A percentile compares a stretch with the other conserved stretches of the same genome.
Evolutionary conservation across 2,888 invertebrate species (phyloP).

Genomic region (Callyntrura guangdongensis): DNA sequence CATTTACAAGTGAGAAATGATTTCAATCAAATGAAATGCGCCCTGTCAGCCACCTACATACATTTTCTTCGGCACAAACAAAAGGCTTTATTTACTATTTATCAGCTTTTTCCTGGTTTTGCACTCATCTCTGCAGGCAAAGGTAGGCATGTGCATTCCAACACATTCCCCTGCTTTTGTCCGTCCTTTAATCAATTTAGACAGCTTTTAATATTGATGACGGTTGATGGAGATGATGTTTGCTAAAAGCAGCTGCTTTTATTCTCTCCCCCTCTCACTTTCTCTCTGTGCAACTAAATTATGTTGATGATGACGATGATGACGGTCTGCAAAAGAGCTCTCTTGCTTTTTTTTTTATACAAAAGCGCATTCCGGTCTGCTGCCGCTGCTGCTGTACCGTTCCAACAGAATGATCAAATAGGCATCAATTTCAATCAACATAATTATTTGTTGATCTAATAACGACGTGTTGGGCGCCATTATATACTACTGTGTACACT

Average conservation of each 20-base stretch:
- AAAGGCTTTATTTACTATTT: background rate
- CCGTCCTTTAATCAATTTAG: slow-evolving; percentile 41
- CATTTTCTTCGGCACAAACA: background rate
- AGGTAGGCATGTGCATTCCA: no score
- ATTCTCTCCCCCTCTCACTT: no score
- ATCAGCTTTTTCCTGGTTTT: background rate
- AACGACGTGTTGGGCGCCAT: background rate
- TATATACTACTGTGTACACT: background rate
- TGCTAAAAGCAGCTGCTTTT: background rate
- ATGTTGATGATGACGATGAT: background rate
- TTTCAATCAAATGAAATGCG: slow-evolving; percentile 52
- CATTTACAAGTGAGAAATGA: background rate
- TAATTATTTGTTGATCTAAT: slow-evolving; percentile 24
- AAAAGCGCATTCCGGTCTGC: background rate
- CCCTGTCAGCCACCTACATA: background rate
- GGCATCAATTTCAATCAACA: slow-evolving; percentile 57
- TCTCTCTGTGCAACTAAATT: background rate
- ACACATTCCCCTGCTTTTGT: background rate
- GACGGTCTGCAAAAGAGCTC: no score
- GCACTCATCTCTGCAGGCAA: no score
- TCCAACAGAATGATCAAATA: background rate
- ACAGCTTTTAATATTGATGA: slow-evolving; percentile 10
- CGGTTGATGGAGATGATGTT: slow-evolving; percentile 13
- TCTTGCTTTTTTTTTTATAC: no score
- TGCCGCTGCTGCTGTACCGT: no score